Conservation (phyloP, 2,888 invertebrate species). For the Scelioninae gen. 1 region DNA sequence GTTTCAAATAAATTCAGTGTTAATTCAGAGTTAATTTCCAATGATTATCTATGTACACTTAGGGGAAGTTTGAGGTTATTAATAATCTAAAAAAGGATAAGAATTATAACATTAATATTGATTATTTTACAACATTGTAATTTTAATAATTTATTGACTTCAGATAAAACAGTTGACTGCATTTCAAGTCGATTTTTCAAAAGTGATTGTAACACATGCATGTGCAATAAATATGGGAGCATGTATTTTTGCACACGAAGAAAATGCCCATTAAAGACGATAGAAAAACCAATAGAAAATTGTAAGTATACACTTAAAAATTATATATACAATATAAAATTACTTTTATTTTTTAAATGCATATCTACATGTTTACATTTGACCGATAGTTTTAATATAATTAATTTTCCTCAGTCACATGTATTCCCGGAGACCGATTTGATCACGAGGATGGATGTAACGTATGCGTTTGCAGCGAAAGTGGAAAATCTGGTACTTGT, state of each 20-base stretch:
- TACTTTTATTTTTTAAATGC: background rate
- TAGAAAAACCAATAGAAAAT: background rate
- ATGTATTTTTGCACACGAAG: background rate
- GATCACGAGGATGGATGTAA: constrained; percentile 20
- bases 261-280: background rate
- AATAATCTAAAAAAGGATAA: too few species aligned
- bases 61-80: too few species aligned
- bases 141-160: too few species aligned
- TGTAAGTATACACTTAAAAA: background rate
- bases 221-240: constrained; percentile 3
- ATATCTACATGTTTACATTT: background rate
- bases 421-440: constrained; percentile 10
- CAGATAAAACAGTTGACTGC: background rate
- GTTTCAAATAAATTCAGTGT: too few species aligned
- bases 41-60: too few species aligned
- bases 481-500: constrained; percentile 33
- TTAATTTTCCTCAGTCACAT: constrained; percentile 8
- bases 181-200: background rate
- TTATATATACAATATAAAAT: background rate
- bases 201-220: constrained; percentile 6
- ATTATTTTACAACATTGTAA: too few species aligned
- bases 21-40: too few species aligned
- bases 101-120: too few species aligned
- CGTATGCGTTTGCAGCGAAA: constrained; percentile 32
- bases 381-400: background rate